Percentiles rank a stretch among this genome's conserved stretches.
These are phyloP conservation scores for Tinamus guttatus DNA, from an alignment of 2,113 vertebrate genomes.

Conservation along the genomic window DNA sequence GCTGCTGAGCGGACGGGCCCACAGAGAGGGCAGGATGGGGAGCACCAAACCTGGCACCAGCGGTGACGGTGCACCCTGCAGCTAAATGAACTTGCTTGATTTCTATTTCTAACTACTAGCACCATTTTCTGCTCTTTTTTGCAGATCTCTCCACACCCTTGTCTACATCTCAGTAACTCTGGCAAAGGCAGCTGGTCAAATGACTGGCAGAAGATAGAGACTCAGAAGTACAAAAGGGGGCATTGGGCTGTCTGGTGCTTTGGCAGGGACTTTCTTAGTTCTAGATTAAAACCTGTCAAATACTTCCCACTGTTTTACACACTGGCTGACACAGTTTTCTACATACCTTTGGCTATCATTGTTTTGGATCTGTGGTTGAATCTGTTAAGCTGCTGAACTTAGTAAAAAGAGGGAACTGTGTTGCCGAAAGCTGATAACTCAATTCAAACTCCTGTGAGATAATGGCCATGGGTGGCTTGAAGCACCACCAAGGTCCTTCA, in stretches of 20 bases:
- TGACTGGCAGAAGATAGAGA: neutral
- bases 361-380: constrained; percentile 22
- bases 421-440: constrained; percentile 33
- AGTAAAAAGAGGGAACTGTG: constrained; percentile 8
- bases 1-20: neutral
- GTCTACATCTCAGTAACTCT: neutral
- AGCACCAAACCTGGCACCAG: neutral
- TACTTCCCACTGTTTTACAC: neutral
- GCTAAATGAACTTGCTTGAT: neutral
- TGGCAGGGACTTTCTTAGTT: constrained; percentile 19
- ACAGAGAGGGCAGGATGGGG: neutral
- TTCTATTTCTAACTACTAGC: neutral
- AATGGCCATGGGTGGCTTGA: neutral
- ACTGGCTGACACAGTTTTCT: constrained; percentile 1
- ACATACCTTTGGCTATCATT: neutral
- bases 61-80: neutral
- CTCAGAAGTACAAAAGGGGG: constrained; percentile 25
- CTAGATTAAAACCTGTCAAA: constrained; percentile 14
- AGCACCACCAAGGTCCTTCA: constrained; percentile 33
- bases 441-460: constrained; percentile 50
- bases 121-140: neutral
- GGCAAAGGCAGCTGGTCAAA: constrained; percentile 3
- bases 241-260: neutral
- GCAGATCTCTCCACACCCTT: accelerated
- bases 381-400: constrained; percentile 1